Base-by-base conservation (phyloP, 2,888 invertebrate genomes). In the Apomyelois bistriatella region DNA sequence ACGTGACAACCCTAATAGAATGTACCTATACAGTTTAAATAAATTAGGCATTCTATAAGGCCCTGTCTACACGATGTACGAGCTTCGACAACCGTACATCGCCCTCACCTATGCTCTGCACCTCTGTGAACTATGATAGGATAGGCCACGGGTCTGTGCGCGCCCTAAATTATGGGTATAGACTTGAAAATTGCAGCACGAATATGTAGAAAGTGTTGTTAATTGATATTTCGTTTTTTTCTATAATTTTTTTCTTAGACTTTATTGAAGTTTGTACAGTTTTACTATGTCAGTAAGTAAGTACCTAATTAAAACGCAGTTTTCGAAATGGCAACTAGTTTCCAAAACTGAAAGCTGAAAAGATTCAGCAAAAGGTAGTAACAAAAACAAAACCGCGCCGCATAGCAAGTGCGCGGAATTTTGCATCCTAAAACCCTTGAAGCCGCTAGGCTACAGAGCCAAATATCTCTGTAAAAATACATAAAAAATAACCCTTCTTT, bases 11-110 rank as follows among this genome's bases (percentile, higher is more conserved):
- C 46, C 46, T 46, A 32, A 32, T 15, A 13, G 5, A 32, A 46
- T 46, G 32, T 46, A 22, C 22, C 22, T 22, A 46, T 28, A 28
- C 46, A 10, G 32, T 46, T 46, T 16, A 46, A 46, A 46, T 46
- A 46, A 46, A 46, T 46, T 46, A 35, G 46, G 35, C 46, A 46
- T 46, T 46, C 46, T 32, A 46, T 46, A 46, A 43, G 35, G 46
- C 15, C 32, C 35, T 3, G 35, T 46, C 46, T 32, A 46, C 46
- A 46, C 46, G 46, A 35, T n/a, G 32, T 46, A 46, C 40, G 40
- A 40, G 42, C 13, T 12, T 41, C 16, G 40, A 22, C 28, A 22
- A 28, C 28, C 32, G 30, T 30, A 32, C 46, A 16, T 35, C 13
- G 32, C 32, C 32, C 16, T 46, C 46, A 46, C 46, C 46, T 46